These are phyloP conservation scores for Perognathus longimembris DNA, from an alignment of 2,113 vertebrate species.

Conservation along the genomic window DNA sequence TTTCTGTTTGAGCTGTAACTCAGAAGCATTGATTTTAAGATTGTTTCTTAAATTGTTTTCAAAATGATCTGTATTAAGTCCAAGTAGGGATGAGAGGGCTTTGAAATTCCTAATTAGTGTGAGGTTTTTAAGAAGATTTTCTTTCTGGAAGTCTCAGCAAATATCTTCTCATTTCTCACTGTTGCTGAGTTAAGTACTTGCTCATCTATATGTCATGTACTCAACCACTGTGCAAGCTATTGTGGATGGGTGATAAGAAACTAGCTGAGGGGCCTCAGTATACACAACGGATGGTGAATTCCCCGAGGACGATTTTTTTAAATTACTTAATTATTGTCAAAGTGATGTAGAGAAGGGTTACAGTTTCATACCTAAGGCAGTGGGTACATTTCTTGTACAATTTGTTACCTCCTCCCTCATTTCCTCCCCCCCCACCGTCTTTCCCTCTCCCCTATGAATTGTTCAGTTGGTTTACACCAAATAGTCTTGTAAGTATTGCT, in stretches of 20 bases:
- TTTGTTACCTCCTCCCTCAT: too few species aligned
- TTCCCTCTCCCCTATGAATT: too few species aligned
- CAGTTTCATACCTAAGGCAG: too few species aligned
- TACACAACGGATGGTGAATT: neutral
- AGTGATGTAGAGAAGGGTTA: too few species aligned
- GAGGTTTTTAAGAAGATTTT: neutral
- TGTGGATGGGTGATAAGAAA: neutral
- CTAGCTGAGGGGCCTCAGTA: neutral
- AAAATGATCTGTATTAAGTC: constrained; percentile 10
- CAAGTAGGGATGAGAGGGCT: neutral
- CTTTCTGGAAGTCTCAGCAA: constrained; percentile 18
- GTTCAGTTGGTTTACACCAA: too few species aligned
- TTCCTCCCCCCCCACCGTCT: too few species aligned
- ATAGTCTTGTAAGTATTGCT: too few species aligned
- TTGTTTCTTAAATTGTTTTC: constrained; percentile 41
- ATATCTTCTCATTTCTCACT: neutral
- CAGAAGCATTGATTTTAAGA: neutral
- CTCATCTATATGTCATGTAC: neutral
- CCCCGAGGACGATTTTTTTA: neutral
- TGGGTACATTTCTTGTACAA: too few species aligned
- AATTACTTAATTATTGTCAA: too few species aligned
- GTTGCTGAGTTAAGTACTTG: neutral
- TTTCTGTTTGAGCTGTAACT: neutral
- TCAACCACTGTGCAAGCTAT: constrained; percentile 25
- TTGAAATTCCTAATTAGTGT: constrained; percentile 25